phyloP scores from a whole-genome alignment of 2,113 vertebrate genomes.

The Pomatorhinus ruficollis region DNA sequence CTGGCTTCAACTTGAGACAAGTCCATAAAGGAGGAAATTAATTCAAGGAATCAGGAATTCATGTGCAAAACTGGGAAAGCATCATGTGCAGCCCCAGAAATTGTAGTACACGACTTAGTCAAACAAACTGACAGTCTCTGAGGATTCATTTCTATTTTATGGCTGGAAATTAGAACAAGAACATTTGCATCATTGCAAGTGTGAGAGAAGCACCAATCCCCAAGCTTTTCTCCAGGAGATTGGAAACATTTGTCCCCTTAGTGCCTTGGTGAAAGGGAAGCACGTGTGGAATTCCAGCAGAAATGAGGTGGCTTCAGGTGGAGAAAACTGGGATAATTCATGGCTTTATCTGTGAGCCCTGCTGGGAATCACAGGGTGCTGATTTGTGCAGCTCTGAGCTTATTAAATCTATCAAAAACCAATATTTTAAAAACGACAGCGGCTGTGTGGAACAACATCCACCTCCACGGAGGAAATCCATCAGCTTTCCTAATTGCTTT shows the following conservation, averaged over 20 bases:
- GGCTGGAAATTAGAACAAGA: neutral
- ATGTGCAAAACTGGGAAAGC: neutral
- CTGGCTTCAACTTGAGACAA: neutral
- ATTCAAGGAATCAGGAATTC: neutral
- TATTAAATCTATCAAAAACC: neutral
- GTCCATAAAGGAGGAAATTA: neutral
- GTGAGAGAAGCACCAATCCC: neutral
- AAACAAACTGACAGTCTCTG: neutral
- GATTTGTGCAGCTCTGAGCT: neutral
- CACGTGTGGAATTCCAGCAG: neutral
- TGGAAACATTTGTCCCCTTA: neutral
- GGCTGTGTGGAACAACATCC: neutral
- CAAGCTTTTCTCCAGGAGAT: neutral
- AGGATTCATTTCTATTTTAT: neutral
- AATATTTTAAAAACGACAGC: neutral
- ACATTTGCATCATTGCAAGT: neutral
- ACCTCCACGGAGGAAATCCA: neutral
- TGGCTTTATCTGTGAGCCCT: neutral
- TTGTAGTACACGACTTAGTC: neutral
- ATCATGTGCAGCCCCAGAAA: neutral
- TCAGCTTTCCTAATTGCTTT: neutral
- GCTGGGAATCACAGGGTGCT: neutral
- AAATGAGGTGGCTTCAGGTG: neutral
- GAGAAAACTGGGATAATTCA: fast-evolving
- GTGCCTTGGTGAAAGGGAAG: neutral